Evolutionary conservation across 2,113 vertebrate genomes (phyloP), one percentile per base, ranked within the genome.

Genomic region (Antennarius striatus): DNA sequence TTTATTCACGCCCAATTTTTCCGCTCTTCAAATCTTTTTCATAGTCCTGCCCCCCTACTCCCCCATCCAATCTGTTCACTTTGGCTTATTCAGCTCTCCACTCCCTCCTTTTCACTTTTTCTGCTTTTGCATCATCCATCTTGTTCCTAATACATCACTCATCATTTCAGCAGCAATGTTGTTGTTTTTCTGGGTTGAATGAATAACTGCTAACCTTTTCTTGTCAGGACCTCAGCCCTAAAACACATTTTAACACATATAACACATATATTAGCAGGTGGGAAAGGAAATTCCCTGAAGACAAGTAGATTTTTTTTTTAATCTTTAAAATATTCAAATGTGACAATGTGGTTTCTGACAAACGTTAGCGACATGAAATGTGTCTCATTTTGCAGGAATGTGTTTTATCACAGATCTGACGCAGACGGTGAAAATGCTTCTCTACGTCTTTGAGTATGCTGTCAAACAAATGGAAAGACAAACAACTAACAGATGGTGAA

Each of bases 31-130:
- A 3, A 9, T 52, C 22, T 48, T 17, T 7, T 40, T 45, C 48
- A 3, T 14, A 22, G 22, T 16, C 40, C 42, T 15, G 61, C 50
- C 45, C 30, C 54, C 52, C 47, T 40, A 56, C 59, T 71, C 10
- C 68, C 28, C 46, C 67, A 72, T 66, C 62, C 68, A 63, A 48
- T 82, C 78, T 72, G 66, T 82, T 83, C 82, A 64, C 30, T 62
- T 56, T 39, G 50, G 36, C 29, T 67, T 66, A 47, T 74, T 58
- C 62, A 59, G 70, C 56, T 10, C 36, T 4, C 28, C 29, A 42
- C 62, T n/a, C 17, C 32, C 57, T 47, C 48, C 9, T 45, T 56
- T 49, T 4, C 29, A 16, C 22, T 43, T 30, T 29, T 6, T 43
- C 46, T 48, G 36, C 32, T 48, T 71, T 28, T 52, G 48, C 54